phyloP scores from a whole-genome alignment of 1,140 invertebrate species.

The Panulirus ornatus region DNA sequence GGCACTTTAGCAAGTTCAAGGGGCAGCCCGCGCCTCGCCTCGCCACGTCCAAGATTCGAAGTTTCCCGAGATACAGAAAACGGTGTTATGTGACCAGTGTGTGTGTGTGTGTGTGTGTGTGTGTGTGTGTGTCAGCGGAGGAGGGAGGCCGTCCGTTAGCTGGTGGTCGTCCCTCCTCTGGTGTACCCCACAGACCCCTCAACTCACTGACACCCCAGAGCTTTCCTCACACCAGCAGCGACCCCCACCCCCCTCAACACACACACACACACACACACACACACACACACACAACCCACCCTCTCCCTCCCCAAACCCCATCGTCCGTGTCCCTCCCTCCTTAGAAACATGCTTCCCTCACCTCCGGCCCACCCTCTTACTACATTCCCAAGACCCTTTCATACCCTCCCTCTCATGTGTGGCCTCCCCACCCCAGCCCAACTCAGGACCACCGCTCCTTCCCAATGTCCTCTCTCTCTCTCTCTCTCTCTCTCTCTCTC shows the following conservation, averaged over 20 bases:
- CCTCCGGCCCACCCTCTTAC: background rate
- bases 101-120: background rate
- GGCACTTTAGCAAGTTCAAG: too few relatives aligned
- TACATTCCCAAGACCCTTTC: background rate
- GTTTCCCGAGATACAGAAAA: background rate
- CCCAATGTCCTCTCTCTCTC: background rate
- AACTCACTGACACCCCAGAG: background rate
- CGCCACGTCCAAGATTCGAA: background rate
- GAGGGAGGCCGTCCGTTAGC: too few relatives aligned
- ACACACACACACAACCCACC: background rate
- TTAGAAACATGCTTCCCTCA: background rate
- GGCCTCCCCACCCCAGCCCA: too few relatives aligned
- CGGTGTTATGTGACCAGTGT: too few relatives aligned
- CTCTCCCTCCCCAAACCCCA: too few relatives aligned
- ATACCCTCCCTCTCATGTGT: background rate
- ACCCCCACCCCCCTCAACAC: background rate
- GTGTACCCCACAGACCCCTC: background rate
- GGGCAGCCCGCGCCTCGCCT: too few relatives aligned
- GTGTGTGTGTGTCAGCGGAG: background rate
- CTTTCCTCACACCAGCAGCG: background rate
- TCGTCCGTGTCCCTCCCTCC: background rate
- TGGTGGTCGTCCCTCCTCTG: background rate
- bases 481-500: too few relatives aligned
- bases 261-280: background rate
- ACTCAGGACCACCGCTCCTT: too few relatives aligned